Conservation (phyloP, 2,113 vertebrate genomes). For the Ptilonorhynchus violaceus region DNA sequence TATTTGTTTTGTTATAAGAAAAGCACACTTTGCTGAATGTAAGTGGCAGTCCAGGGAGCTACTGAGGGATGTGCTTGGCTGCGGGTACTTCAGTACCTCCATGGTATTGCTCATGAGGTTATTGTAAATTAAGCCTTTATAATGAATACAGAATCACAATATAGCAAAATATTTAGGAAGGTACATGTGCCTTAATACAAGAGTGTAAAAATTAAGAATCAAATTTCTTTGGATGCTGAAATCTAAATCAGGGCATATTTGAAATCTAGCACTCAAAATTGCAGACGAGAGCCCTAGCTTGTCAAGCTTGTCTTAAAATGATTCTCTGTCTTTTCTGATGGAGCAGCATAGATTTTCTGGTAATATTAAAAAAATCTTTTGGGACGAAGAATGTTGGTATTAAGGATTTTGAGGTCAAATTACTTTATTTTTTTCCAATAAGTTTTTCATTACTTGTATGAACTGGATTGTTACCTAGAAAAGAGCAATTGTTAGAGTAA, state of each 20-base stretch:
- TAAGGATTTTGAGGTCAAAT: background rate
- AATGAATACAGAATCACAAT: background rate
- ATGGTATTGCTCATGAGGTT: background rate
- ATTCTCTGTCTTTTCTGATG: background rate
- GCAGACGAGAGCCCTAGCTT: background rate
- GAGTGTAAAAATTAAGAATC: background rate
- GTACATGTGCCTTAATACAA: background rate
- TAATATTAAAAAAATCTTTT: background rate
- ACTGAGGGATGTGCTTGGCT: background rate
- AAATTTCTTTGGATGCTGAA: background rate
- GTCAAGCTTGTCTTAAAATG: background rate
- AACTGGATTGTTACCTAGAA: background rate
- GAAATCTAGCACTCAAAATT: background rate
- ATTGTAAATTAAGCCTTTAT: background rate
- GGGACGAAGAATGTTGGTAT: accelerated
- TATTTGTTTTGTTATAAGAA: background rate
- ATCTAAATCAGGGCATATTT: background rate
- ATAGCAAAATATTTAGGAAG: background rate
- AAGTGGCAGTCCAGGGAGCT: background rate
- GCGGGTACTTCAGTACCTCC: background rate
- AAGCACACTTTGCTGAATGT: background rate
- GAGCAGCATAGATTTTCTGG: background rate
- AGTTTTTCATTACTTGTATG: background rate
- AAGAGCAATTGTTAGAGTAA: background rate
- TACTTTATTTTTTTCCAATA: background rate